Percentiles rank a stretch among this genome's conserved stretches.
Conservation (phyloP, 1,140 invertebrate species). For the Bombus pascuorum region DNA sequence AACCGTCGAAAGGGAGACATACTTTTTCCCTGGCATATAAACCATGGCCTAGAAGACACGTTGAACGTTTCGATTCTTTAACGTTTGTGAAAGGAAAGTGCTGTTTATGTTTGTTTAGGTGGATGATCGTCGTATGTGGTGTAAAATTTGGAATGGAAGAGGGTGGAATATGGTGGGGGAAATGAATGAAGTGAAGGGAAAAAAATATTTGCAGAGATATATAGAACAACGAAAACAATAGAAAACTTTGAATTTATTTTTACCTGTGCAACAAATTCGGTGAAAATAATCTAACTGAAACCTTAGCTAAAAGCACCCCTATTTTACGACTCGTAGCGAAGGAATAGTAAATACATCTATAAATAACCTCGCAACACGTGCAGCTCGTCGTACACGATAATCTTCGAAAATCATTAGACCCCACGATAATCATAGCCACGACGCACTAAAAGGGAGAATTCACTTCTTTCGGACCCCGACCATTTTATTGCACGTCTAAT, state of each 20-base stretch:
- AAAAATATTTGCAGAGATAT: background rate
- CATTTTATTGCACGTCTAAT: slow-evolving; percentile 59
- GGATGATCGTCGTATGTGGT: no score
- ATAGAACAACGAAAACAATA: background rate
- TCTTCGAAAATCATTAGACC: slow-evolving; percentile 58
- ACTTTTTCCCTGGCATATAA: background rate
- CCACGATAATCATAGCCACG: background rate
- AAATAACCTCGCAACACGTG: slow-evolving; percentile 42
- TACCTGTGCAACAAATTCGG: background rate
- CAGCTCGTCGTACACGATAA: slow-evolving; percentile 8
- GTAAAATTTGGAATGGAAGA: no score
- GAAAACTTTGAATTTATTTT: background rate
- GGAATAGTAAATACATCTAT: background rate
- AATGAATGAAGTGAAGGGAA: no score
- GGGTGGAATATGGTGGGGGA: no score
- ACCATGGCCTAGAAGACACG: background rate
- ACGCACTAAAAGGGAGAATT: slow-evolving; percentile 16
- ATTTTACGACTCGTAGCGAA: background rate
- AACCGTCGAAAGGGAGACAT: slow-evolving; percentile 31
- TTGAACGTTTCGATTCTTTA: background rate
- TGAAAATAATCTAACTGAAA: background rate
- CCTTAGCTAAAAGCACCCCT: background rate
- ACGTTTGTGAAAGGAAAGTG: background rate
- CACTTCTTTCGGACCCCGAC: slow-evolving; percentile 9
- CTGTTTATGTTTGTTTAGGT: no score